phyloP scores from a whole-genome alignment of 2,888 invertebrate species.

The Melieria omissa region DNA sequence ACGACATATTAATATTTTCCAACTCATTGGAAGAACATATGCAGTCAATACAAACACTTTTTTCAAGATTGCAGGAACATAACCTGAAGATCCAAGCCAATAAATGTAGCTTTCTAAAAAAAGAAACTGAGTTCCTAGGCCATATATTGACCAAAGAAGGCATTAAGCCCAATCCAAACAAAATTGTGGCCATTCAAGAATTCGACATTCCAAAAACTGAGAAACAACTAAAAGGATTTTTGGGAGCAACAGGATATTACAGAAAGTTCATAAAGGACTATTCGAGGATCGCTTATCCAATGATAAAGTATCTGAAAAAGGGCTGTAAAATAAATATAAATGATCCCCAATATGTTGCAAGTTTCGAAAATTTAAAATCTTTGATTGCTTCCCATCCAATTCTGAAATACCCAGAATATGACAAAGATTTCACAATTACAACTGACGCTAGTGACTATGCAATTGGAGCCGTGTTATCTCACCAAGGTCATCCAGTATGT shows the following conservation, averaged over 20 bases:
- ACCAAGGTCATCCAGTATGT: slow-evolving; percentile 42
- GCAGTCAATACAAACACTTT: neutral
- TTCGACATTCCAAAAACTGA: slow-evolving; percentile 18
- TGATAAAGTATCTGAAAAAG: slow-evolving; percentile 30
- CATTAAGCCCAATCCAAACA: slow-evolving; percentile 9
- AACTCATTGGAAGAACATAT: slow-evolving; percentile 37
- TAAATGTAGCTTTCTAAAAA: slow-evolving; percentile 20
- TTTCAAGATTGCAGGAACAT: neutral
- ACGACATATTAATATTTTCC: slow-evolving; percentile 40
- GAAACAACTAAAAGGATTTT: slow-evolving; percentile 40
- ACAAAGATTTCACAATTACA: slow-evolving; percentile 12
- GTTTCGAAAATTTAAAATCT: slow-evolving; percentile 38
- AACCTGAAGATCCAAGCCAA: slow-evolving; percentile 17
- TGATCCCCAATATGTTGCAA: slow-evolving; percentile 16
- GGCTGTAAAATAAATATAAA: slow-evolving; percentile 1
- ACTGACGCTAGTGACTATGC: slow-evolving; percentile 44
- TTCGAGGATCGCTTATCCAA: slow-evolving; percentile 33
- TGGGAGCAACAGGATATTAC: slow-evolving; percentile 36
- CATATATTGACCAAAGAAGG: slow-evolving; percentile 26
- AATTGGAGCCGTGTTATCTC: slow-evolving; percentile 43
- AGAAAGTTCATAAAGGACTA: slow-evolving; percentile 40
- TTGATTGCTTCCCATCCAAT: slow-evolving; percentile 36
- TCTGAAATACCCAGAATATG: slow-evolving; percentile 23
- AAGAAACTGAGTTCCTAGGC: slow-evolving; percentile 10
- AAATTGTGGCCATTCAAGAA: slow-evolving; percentile 24